These are phyloP conservation scores for Dysdera silvatica DNA, from an alignment of 1,140 invertebrate species.

Conservation along the genomic window DNA sequence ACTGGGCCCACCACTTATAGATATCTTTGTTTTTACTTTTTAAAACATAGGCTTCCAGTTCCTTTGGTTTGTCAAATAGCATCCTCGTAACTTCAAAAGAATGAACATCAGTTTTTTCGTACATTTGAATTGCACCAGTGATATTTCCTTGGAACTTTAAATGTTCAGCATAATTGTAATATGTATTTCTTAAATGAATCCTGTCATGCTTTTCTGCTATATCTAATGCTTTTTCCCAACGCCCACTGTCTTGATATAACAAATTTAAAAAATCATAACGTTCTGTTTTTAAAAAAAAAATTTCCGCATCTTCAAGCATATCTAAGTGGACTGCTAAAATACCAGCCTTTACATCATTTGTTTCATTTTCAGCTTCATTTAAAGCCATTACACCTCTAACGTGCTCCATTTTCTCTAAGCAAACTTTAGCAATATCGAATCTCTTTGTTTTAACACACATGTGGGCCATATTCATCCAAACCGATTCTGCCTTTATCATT, in stretches of 20 bases:
- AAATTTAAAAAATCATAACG: constrained; percentile 79
- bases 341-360: constrained; percentile 70
- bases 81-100: constrained; percentile 87
- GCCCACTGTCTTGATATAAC: constrained; percentile 61
- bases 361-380: constrained; percentile 54
- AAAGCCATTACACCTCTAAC: constrained; percentile 70
- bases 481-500: constrained; percentile 57
- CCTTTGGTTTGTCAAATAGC: constrained; percentile 64
- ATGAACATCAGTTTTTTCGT: constrained; percentile 60
- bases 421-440: constrained; percentile 87
- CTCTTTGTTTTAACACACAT: constrained; percentile 91
- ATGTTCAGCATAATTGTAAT: constrained; percentile 73
- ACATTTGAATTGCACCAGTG: constrained; percentile 49
- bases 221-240: constrained; percentile 66
- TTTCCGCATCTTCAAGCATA: constrained; percentile 83
- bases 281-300: constrained; percentile 66
- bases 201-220: constrained; percentile 68
- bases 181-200: constrained; percentile 80
- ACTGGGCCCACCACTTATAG: constrained; percentile 94
- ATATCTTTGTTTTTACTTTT: constrained; percentile 62
- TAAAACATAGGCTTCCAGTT: constrained; percentile 62
- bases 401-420: constrained; percentile 89
- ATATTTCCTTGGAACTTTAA: constrained; percentile 60
- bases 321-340: constrained; percentile 82
- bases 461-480: constrained; percentile 92